phyloP scores from a whole-genome alignment of 1,140 invertebrate species.

The Physella acuta region DNA sequence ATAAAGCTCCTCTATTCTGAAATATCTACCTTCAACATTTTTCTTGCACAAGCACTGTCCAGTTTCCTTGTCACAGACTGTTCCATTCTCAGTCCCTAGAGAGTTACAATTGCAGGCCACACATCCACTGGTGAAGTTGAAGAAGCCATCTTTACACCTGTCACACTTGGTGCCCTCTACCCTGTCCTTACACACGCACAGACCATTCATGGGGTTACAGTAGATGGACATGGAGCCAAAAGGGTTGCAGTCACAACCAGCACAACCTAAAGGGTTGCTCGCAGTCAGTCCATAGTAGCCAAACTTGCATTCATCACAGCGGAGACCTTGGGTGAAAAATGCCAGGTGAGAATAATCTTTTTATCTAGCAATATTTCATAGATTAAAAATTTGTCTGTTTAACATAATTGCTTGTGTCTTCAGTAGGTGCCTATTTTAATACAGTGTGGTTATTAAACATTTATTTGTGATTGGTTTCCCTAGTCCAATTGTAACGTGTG shows the following conservation, averaged over 20 bases:
- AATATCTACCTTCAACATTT: conserved; percentile 36
- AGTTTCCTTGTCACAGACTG: conserved; percentile 61
- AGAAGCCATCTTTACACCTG: conserved; percentile 67
- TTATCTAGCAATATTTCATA: too few relatives aligned
- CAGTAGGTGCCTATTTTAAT: too few relatives aligned
- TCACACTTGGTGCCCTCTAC: conserved; percentile 75
- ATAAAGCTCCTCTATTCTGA: too few relatives aligned
- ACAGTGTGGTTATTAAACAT: too few relatives aligned
- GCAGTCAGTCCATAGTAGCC: conserved; percentile 70
- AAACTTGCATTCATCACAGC: conserved; percentile 84
- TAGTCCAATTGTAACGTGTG: too few relatives aligned
- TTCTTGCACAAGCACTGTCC: conserved; percentile 82
- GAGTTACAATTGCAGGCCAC: conserved; percentile 77
- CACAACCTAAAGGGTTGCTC: conserved; percentile 58
- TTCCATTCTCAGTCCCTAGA: conserved; percentile 69
- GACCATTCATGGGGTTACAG: conserved; percentile 53
- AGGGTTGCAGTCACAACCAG: conserved; percentile 55
- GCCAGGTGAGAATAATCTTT: not conserved
- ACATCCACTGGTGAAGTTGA: conserved; percentile 71
- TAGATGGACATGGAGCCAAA: conserved; percentile 47
- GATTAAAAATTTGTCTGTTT: too few relatives aligned
- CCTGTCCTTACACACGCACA: conserved; percentile 54
- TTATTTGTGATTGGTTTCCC: too few relatives aligned
- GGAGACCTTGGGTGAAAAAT: conserved; percentile 36
- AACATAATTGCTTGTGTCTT: too few relatives aligned